These are phyloP conservation scores for Zygogramma bicolorata DNA, from an alignment of 2,888 invertebrate species.

Conservation along the genomic window DNA sequence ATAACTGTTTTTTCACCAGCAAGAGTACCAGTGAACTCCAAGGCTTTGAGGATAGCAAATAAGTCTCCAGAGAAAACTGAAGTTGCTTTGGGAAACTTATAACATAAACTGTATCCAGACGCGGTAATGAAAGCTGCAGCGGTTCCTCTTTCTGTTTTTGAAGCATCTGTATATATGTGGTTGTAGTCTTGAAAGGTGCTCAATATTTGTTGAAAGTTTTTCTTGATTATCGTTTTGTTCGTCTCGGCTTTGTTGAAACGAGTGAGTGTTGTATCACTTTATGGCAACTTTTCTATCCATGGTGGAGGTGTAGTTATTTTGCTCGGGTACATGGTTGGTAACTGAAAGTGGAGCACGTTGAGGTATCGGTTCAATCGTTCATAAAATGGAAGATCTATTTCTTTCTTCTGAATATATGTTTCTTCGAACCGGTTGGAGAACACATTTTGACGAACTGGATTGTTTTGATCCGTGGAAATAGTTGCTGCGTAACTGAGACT, in stretches of 20 bases:
- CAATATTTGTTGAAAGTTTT: background rate
- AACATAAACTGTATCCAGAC: too few relatives aligned
- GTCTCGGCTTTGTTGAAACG: background rate
- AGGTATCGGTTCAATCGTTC: background rate
- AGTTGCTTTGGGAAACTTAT: background rate
- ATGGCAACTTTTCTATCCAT: background rate
- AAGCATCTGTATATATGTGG: background rate
- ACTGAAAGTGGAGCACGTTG: background rate
- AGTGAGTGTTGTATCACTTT: background rate
- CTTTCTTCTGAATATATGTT: background rate
- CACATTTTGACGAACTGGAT: background rate
- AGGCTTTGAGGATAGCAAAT: background rate
- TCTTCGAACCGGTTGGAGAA: background rate
- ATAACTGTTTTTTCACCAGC: too few relatives aligned
- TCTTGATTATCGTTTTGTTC: background rate
- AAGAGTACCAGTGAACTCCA: too few relatives aligned
- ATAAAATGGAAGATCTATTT: background rate
- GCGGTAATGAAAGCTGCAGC: background rate
- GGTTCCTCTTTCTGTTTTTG: background rate
- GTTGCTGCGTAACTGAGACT: background rate
- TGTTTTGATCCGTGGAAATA: background rate
- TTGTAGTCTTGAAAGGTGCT: too few relatives aligned
- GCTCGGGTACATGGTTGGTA: background rate
- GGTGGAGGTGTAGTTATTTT: background rate
- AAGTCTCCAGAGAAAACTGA: background rate